Percentiles rank a stretch among this genome's conserved stretches.
Conservation (phyloP, 2,113 vertebrate species). For the Solea solea region DNA sequence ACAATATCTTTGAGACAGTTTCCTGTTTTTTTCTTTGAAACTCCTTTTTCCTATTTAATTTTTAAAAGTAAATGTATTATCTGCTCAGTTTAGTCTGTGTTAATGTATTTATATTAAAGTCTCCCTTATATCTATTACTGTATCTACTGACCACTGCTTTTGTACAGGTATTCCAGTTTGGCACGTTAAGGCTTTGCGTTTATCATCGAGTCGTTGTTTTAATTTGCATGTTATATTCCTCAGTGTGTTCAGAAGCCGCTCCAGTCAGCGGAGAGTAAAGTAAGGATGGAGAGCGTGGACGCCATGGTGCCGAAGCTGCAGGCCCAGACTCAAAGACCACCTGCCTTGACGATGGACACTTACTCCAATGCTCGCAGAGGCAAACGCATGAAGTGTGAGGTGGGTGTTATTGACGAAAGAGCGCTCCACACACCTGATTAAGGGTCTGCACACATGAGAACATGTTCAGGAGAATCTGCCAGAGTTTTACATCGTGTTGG, state of each 20-base stretch:
- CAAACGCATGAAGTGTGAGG: constrained; percentile 92
- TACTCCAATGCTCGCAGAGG: constrained; percentile 86
- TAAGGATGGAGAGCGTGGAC: constrained; percentile 81
- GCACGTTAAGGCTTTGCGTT: neutral
- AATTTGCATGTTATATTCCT: constrained; percentile 22
- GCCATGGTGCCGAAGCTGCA: constrained; percentile 88
- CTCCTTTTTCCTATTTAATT: neutral
- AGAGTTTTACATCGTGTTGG: too few relatives aligned
- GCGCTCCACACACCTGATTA: neutral
- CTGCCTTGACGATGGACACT: constrained; percentile 74
- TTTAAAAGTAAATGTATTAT: too few relatives aligned
- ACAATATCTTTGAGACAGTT: too few relatives aligned
- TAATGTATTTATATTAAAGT: neutral
- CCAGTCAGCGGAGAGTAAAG: constrained; percentile 79
- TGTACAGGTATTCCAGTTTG: constrained; percentile 34
- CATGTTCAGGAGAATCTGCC: too few relatives aligned
- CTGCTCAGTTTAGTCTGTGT: neutral
- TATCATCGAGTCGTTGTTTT: neutral
- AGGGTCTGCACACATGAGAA: neutral
- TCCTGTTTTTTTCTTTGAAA: too few relatives aligned
- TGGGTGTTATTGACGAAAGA: constrained; percentile 56
- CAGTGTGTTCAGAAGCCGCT: constrained; percentile 89
- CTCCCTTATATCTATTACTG: neutral
- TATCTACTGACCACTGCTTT: neutral
- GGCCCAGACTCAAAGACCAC: constrained; percentile 85